A percentile compares a stretch with the other conserved stretches of the same genome.
Evolutionary conservation across 2,888 invertebrate genomes (phyloP).

Genomic region (Petrolisthes manimaculis): DNA sequence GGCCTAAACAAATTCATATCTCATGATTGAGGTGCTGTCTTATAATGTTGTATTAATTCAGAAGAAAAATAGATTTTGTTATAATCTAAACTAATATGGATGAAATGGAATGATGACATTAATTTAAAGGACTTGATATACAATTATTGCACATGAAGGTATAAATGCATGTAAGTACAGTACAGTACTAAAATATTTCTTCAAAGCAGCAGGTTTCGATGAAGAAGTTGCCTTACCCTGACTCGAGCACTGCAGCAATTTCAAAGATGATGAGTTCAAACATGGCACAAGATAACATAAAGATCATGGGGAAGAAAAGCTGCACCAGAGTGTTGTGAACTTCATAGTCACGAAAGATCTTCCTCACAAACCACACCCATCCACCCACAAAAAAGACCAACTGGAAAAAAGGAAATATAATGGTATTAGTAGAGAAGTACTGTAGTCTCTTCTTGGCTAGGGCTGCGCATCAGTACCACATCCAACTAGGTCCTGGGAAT

Average conservation of each 20-base stretch:
- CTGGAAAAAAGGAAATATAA: conserved; percentile 72
- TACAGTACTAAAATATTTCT: too few species aligned
- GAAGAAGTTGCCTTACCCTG: conserved; percentile 77
- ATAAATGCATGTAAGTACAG: too few species aligned
- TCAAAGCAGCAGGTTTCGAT: not conserved
- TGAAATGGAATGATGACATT: too few species aligned
- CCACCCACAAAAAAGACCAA: conserved; percentile 94
- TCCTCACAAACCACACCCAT: conserved; percentile 98
- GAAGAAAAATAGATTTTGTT: too few species aligned
- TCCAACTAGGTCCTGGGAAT: not conserved
- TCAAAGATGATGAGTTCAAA: conserved; percentile 99
- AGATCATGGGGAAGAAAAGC: conserved; percentile 94
- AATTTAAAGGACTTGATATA: too few species aligned
- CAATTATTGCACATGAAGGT: too few species aligned
- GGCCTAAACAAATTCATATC: too few species aligned
- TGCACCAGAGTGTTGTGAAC: conserved; percentile 94
- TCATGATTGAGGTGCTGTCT: too few species aligned
- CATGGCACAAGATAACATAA: conserved; percentile 97
- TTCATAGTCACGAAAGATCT: conserved; percentile 96
- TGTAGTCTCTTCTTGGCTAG: not conserved
- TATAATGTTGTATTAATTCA: too few species aligned
- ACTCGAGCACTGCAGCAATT: conserved; percentile 92
- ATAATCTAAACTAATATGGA: too few species aligned
- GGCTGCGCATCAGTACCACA: not conserved
- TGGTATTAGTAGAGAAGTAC: not conserved